Percentiles rank a stretch among this genome's conserved stretches.
Evolutionary conservation across 2,888 invertebrate genomes (phyloP).

Genomic region (Thysanoteuthis rhombus): DNA sequence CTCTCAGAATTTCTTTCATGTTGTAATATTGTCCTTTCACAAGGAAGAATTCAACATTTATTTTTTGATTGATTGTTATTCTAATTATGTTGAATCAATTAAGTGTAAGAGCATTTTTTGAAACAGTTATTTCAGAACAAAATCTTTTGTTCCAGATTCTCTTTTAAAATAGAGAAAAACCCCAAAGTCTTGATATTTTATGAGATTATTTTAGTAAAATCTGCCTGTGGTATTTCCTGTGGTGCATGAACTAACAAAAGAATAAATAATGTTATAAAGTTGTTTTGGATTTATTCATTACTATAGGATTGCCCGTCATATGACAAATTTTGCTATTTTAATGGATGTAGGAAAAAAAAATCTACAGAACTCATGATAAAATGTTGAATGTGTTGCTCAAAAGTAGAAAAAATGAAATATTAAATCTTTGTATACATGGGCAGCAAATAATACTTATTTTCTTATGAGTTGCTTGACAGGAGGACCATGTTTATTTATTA

Average conservation of each 20-base stretch:
- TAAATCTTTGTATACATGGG: too few relatives aligned
- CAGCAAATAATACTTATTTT: too few relatives aligned
- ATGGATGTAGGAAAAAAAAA: too few relatives aligned
- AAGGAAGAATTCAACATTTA: not conserved
- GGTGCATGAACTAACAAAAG: not conserved
- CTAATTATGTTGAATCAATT: not conserved
- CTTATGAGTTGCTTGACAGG: too few relatives aligned
- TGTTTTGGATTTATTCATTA: not conserved
- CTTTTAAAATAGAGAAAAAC: not conserved
- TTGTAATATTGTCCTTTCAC: not conserved
- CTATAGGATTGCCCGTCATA: too few relatives aligned
- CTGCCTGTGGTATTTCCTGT: not conserved
- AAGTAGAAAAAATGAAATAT: too few relatives aligned
- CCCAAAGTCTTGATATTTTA: not conserved
- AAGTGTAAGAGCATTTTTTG: not conserved
- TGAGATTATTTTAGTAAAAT: not conserved
- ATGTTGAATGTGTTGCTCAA: too few relatives aligned
- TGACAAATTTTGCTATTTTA: too few relatives aligned
- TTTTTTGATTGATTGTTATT: not conserved
- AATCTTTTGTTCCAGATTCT: not conserved
- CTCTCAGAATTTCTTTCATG: not conserved
- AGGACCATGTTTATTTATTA: too few relatives aligned
- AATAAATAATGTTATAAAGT: not conserved
- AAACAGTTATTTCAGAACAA: not conserved
- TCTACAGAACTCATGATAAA: too few relatives aligned